Base-by-base conservation (phyloP, 2,113 vertebrate species). In the Odontesthes bonariensis region DNA sequence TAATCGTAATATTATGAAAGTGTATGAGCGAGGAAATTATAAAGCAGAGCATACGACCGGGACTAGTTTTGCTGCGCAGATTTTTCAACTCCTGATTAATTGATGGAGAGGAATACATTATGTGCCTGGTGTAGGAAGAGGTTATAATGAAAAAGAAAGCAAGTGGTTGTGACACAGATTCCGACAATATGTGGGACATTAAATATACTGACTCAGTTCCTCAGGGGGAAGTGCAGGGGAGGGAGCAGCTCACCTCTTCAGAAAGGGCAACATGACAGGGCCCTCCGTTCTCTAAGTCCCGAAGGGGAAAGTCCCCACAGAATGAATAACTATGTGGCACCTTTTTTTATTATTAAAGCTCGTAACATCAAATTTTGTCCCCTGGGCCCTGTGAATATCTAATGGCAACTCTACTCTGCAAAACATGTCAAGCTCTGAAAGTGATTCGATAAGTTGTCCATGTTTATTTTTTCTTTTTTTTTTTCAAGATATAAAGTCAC, bases 341-440 rank as follows among this genome's bases (percentile, higher is more conserved):
- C 51, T 75, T 79, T 82, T 38, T 85, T 84, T 79, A 82, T 85
- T 86, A 87, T 84, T 79, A 86, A 76, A 82, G 59, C 56, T 68
- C 67, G 62, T 73, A 64, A 84, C 71, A 63, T 72, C 75, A 61
- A 6, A 72, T 52, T 56, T 40, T 57, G 33, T 62, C 78, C 72
- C 70, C 61, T 55, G 47, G 53, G 55, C 59, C 35, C 9, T 69
- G 49, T 73, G 59, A 70, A 75, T 68, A 61, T 17, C 13, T 33
- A 67, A 79, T 56, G 57, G 71, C 17, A 69, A 44, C 23, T 51
- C 14, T 51, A 32, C 38, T 22, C 31, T 73, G 62, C 8, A 40
- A 47, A 60, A 65, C 81, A 69, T 13, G 3, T 5, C 31, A 54
- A 42, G 31, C 38, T 68, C 19, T 54, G 8, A 61, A 63, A 69